Evolutionary conservation across 92 coral and sea anemone species (phyloP), one percentile per base, ranked within the genome.

Genomic region (Palythoa caribaeorum): DNA sequence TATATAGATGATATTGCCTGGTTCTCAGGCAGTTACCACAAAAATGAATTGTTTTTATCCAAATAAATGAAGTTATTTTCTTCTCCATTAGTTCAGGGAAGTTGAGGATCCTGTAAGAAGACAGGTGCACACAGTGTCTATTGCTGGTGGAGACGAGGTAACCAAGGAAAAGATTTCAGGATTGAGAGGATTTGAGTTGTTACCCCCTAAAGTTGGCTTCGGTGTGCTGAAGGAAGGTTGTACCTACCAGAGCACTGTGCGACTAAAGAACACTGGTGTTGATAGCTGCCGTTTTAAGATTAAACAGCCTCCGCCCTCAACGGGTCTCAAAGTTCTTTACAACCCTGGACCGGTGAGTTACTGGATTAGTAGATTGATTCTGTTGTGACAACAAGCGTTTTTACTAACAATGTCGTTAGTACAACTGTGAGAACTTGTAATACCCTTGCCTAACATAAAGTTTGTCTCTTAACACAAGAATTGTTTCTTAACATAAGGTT

Each of bases 171-270:
- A 87, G 0, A 79, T 92, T 3, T 91, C 93, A 40, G 84, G 40
- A 39, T 89, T 95, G 76, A 94, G 99, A 13, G 99, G 99, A 54
- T 97, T 97, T 66, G 98, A 97, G 79, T 89, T 97, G 83, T 74
- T 95, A n/a, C 99, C 99, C 14, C 91, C 99, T 0, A 92, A 94
- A 83, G 97, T 97, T 68, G 90, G 94, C 9, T 97, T 97, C 74
- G 99, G 99, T 38, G 95, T 95, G 2, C 87, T 97, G 63, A 95
- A 94, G 90, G 99, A 97, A 83, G 99, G 99, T 15, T 94, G 98
- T 36, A 95, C 98, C 5, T 97, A 97, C 88, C 86, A 92, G 5
- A 87, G 87, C 84, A 89, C 90, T 16, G 99, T 94, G 37, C 81
- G 88, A 11, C 90, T 97, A 44, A 97, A 95, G 91, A 97, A 97